phyloP scores from a whole-genome alignment of 2,797 vertebrate species.

The Hephaestus fuliginosus region DNA sequence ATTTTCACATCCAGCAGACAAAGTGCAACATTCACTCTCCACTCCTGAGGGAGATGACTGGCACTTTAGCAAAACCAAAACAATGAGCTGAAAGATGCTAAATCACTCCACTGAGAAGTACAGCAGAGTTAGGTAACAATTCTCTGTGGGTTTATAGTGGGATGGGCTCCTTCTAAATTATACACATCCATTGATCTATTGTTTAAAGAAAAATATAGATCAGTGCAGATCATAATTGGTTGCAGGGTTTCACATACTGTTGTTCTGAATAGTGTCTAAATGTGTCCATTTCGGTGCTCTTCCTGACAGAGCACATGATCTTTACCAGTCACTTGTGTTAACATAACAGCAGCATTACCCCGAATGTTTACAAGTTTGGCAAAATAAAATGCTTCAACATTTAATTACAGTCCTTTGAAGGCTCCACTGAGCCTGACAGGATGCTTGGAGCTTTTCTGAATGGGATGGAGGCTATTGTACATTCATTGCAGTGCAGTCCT shows the following conservation, averaged over 20 bases:
- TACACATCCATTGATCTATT: neutral
- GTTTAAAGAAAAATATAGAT: neutral
- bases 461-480: neutral
- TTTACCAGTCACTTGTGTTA: neutral
- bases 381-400: neutral
- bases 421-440: neutral
- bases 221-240: neutral
- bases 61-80: no score
- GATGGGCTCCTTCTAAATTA: neutral
- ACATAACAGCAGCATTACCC: neutral
- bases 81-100: neutral
- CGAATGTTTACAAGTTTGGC: neutral
- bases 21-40: neutral
- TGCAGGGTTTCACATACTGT: neutral
- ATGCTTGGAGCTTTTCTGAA: neutral
- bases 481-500: neutral
- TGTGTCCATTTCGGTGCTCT: neutral
- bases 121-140: neutral
- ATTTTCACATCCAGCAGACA: no score
- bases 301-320: neutral
- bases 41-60: no score
- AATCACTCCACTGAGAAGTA: neutral
- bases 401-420: neutral
- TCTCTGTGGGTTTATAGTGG: neutral
- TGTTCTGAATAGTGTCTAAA: neutral